Conservation (phyloP, 2,113 vertebrate genomes). For the sheep (Ovis aries) region ARS-UI_Ramb_v3.0 NC_056063.1:38801501-38802000, state of each 20-base stretch:
- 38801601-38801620: neutral
- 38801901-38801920: neutral
- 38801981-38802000: neutral
- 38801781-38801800: neutral
- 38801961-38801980: neutral
- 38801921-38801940: neutral
- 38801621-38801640: neutral
- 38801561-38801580: neutral
- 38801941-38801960: neutral
- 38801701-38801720: neutral
- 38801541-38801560: neutral
- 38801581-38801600: neutral
- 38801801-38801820: neutral
- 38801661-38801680: neutral
- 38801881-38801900: neutral
- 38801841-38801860: neutral
- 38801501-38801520: neutral
- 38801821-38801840: neutral
- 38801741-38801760: neutral
- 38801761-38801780: neutral
- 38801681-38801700: neutral
- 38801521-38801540: neutral
- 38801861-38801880: neutral
- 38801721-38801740: neutral
- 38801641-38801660: neutral